Evolutionary conservation across 2,113 vertebrate genomes (phyloP), one percentile per base, ranked within the genome.

Genomic region (Stegostoma tigrinum): DNA sequence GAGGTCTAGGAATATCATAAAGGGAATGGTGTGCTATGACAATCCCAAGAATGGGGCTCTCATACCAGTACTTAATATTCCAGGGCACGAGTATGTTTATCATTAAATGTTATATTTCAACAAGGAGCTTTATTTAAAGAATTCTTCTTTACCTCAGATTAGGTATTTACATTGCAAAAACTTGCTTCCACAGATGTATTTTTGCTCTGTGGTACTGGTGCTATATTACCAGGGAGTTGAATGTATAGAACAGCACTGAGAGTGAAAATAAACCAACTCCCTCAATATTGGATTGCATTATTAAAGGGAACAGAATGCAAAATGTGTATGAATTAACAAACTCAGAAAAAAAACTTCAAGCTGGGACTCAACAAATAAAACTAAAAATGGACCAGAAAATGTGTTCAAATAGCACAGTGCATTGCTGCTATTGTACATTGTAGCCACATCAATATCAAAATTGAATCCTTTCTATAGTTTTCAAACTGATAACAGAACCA

Each of bases 71-170:
- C 97, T 96, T 78, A 0, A 34, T 96, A 96, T 86, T 96, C 96
- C 91, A 96, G 97, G 96, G 96, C 64, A 94, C 96, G 52, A 96
- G 95, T 95, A 95, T 96, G 86, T 97, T 97, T 96, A 97, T 96
- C 96, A 97, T 90, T 96, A 97, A 96, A 96, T 96, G 96, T 97
- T 96, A 97, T 96, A 83, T 96, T 97, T 96, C 96, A 96, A 75
- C 80, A 87, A 96, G 96, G 89, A 96, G 96, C 94, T 95, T 72
- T 95, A 70, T 34, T 95, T 95, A 95, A 95, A 72, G 23, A 75
- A 72, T 27, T 72, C 67, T 97, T 96, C 97, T 98, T 97, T 97
- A 98, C 98, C 98, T 98, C 98, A 98, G 96, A 97, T 98, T 98
- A 96, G 97, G 97, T 97, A 96, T 96, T 96, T 96, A 97, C 96